Percentiles rank a stretch among this genome's conserved stretches.
These are phyloP conservation scores for Percopsis transmontana DNA, from an alignment of 2,113 vertebrate species.

Conservation along the genomic window DNA sequence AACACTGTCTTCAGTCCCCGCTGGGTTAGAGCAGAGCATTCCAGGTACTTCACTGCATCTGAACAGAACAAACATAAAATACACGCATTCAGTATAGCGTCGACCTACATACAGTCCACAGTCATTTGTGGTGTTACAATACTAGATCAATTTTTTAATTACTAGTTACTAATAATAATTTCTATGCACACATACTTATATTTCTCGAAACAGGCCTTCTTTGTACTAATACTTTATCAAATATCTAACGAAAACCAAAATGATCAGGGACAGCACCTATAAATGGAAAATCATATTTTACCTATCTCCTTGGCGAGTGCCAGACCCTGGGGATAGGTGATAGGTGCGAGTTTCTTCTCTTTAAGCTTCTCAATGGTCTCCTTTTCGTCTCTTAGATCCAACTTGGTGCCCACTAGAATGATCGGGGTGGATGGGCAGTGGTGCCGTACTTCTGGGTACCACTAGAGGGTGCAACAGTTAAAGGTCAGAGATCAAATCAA, in stretches of 20 bases:
- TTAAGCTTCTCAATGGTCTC: conserved; percentile 92
- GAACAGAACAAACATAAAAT: conserved; percentile 27
- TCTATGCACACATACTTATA: background rate
- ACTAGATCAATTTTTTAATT: too few relatives aligned
- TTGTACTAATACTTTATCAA: background rate
- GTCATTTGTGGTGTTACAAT: too few relatives aligned
- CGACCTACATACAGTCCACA: too few relatives aligned
- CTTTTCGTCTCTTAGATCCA: conserved; percentile 90
- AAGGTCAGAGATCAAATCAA: background rate
- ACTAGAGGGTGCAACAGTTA: conserved; percentile 64
- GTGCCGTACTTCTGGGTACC: conserved; percentile 91
- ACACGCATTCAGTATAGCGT: conserved; percentile 11
- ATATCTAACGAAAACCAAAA: too few relatives aligned
- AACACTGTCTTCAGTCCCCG: conserved; percentile 89
- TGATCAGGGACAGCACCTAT: background rate
- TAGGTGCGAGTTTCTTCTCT: conserved; percentile 91
- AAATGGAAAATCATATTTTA: conserved; percentile 34
- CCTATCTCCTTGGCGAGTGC: conserved; percentile 93
- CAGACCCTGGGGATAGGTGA: conserved; percentile 90
- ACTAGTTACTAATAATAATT: too few relatives aligned
- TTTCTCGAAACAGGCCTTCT: background rate
- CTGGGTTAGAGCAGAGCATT: conserved; percentile 89
- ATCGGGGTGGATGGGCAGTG: conserved; percentile 93
- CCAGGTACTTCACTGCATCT: conserved; percentile 90
- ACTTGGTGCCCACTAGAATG: conserved; percentile 90